Percentiles rank a stretch among this genome's conserved stretches.
Evolutionary conservation across 2,113 vertebrate genomes (phyloP).

Genomic region (Forbesichthys agassizii): DNA sequence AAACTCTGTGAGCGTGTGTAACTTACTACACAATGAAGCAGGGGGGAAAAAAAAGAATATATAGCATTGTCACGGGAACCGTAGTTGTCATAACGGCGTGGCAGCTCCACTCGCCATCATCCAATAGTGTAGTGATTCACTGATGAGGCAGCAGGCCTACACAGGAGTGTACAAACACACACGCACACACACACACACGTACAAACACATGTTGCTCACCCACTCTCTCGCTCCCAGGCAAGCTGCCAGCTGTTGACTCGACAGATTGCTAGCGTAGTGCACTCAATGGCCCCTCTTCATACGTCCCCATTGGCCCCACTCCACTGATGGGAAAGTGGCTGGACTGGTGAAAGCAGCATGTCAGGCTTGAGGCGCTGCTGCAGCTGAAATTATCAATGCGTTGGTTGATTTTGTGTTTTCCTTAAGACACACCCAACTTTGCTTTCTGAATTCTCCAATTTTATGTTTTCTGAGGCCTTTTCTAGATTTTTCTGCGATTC

Average conservation of each 20-base stretch:
- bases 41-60: conserved; percentile 26
- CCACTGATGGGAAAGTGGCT: conserved; percentile 63
- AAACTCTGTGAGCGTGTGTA: neutral
- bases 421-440: neutral
- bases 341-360: conserved; percentile 55
- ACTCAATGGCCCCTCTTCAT: conserved; percentile 70
- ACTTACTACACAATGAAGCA: conserved; percentile 13
- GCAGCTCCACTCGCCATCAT: conserved; percentile 58
- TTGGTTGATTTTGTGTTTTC: neutral
- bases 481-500: too few relatives aligned
- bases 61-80: conserved; percentile 36
- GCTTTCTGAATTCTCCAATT: conserved; percentile 1
- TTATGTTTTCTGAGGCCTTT: neutral
- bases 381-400: conserved; percentile 54
- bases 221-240: conserved; percentile 16
- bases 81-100: conserved; percentile 69
- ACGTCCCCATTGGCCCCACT: conserved; percentile 43
- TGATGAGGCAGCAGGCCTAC: conserved; percentile 54
- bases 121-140: conserved; percentile 58
- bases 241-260: conserved; percentile 72
- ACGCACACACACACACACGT: conserved; percentile 16
- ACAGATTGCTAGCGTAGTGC: conserved; percentile 67
- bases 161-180: neutral
- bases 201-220: conserved; percentile 8
- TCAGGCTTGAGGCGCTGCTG: conserved; percentile 41